Evolutionary conservation across 2,113 vertebrate genomes (phyloP).

Genomic region (Ellobius talpinus): DNA sequence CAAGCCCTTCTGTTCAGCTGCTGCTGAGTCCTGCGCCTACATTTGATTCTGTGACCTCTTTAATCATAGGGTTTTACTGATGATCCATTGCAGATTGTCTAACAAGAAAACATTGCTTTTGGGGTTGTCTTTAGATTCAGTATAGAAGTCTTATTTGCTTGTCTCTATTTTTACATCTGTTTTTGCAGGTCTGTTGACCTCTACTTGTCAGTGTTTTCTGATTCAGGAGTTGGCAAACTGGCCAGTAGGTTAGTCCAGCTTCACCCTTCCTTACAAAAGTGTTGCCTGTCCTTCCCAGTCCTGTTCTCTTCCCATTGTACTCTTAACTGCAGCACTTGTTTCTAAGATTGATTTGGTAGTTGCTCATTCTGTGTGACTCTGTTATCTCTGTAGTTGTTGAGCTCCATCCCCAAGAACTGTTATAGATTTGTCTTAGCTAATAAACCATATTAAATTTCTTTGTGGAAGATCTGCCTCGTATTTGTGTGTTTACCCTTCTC

Average conservation of each 20-base stretch:
- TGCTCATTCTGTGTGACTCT: conserved; percentile 45
- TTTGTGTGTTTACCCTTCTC: conserved; percentile 11
- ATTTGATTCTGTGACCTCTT: background rate
- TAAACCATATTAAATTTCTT: conserved; percentile 12
- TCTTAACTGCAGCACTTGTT: background rate
- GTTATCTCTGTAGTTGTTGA: conserved; percentile 10
- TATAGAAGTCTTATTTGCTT: background rate
- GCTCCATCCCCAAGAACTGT: background rate
- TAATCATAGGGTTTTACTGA: background rate
- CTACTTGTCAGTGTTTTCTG: background rate
- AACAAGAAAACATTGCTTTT: background rate
- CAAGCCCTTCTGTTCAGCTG: background rate
- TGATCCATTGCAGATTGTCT: background rate
- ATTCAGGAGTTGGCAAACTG: background rate
- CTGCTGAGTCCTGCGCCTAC: background rate
- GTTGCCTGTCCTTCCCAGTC: background rate
- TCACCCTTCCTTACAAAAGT: background rate
- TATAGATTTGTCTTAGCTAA: conserved; percentile 25
- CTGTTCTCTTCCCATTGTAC: background rate
- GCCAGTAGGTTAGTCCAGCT: background rate
- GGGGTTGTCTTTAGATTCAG: conserved; percentile 25
- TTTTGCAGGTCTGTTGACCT: conserved; percentile 2
- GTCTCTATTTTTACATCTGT: background rate
- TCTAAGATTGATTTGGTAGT: background rate
- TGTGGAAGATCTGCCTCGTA: background rate